Conservation (phyloP, 2,888 invertebrate genomes). For the Buathra laborator region DNA sequence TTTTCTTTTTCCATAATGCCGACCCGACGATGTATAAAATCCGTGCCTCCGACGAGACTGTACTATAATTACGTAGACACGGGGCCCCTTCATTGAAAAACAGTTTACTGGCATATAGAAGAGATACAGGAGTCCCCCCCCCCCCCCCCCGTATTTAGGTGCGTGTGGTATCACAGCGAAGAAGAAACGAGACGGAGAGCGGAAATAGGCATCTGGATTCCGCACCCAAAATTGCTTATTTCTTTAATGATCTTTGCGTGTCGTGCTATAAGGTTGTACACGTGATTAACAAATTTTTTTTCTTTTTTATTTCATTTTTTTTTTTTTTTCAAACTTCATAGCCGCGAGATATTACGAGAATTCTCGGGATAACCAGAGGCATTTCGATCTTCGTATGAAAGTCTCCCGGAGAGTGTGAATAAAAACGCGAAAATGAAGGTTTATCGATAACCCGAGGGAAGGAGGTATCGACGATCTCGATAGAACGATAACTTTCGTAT, state of each 20-base stretch:
- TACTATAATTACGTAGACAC: constrained; percentile 42
- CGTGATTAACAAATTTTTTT: constrained; percentile 20
- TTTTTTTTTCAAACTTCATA: too few relatives aligned
- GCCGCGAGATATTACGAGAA: too few relatives aligned
- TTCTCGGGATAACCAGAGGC: too few relatives aligned
- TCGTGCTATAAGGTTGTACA: constrained; percentile 12
- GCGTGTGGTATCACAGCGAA: too few relatives aligned
- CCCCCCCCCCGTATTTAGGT: too few relatives aligned
- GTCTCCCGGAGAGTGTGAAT: not conserved
- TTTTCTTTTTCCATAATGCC: constrained; percentile 25
- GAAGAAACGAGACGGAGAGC: constrained; percentile 37
- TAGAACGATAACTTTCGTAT: constrained; percentile 43
- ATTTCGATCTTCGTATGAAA: too few relatives aligned
- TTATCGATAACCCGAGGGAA: not conserved
- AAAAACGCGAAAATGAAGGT: not conserved
- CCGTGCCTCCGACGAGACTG: constrained; percentile 31
- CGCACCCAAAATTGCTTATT: constrained; percentile 5
- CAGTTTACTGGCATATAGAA: constrained; percentile 10
- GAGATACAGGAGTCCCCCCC: too few relatives aligned
- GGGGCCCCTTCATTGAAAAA: not conserved
- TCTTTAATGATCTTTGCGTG: constrained; percentile 29
- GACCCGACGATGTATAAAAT: constrained; percentile 17
- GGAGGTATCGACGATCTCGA: constrained; percentile 22
- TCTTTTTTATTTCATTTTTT: not conserved
- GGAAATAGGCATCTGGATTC: constrained; percentile 46